Evolutionary conservation across 2,888 invertebrate genomes (phyloP), one percentile per base, ranked within the genome.

Genomic region (Hipparchia sbordonii): DNA sequence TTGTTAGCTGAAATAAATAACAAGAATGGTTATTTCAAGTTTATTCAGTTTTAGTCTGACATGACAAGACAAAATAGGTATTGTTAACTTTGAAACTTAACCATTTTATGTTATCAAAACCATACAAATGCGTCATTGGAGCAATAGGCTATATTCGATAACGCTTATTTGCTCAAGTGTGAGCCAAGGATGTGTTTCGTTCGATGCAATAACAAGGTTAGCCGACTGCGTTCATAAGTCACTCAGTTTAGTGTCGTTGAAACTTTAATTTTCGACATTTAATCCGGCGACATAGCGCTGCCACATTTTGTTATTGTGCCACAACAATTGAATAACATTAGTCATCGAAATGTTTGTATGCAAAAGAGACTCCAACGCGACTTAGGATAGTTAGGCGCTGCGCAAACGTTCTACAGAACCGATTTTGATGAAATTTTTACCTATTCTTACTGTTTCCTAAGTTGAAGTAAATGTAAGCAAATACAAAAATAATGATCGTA

Each of bases 141-240:
- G 70, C 76, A 71, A 77, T 76, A 75, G 67, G 66, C 68, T 66
- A 71, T 74, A 75, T 86, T 85, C 84, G 82, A 86, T 88, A 85
- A 83, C 82, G 79, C 68, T 63, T 90, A 82, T 91, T 91, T 89
- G 83, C 79, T 81, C 90, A 91, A 89, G 86, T 91, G 91, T 82
- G 77, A 76, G 71, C 84, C 87, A 89, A 90, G 89, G 88, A 86
- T 86, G 82, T 78, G 77, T 80, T 79, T 79, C 68, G 71, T 72
- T 74, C 67, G 48, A 3, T 59, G 63, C 60, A 75, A 73, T 70
- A 71, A 76, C 77, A 77, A 77, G 75, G 79, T 81, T 79, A 78
- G 10, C 66, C 70, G 67, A 70, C 56, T 56, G 60, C 65, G 66
- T 46, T 71, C 68, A 56, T 13, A 60, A 61, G 70, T 66, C 66